Conservation (phyloP, 2,797 vertebrate species). For the Manis crassicaudata region DNA sequence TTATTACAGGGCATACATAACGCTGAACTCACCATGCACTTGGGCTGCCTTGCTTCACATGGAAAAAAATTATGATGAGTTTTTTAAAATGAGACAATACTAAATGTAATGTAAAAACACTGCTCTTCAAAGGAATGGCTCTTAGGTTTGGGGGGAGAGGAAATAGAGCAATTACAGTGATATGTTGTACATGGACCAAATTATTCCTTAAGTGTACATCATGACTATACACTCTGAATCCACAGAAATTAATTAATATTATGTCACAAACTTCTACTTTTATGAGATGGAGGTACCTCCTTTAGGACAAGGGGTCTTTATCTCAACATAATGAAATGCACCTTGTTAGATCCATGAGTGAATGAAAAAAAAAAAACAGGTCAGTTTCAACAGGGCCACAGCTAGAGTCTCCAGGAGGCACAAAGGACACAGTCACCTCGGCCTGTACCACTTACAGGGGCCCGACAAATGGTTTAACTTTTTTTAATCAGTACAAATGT, state of each 20-base stretch:
- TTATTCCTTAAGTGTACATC: background rate
- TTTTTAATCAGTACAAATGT: background rate
- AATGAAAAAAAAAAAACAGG: background rate
- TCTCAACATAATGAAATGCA: background rate
- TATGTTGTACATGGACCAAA: no score
- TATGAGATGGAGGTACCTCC: background rate
- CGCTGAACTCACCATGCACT: background rate
- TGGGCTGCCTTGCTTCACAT: background rate
- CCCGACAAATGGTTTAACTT: background rate
- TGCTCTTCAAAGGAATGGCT: background rate
- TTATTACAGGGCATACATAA: background rate
- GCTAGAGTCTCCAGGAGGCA: no score
- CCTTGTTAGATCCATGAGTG: background rate
- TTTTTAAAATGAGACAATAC: background rate
- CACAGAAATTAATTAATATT: background rate
- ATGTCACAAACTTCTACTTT: background rate
- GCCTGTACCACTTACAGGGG: no score
- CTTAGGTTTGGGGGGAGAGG: background rate
- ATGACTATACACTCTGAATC: background rate
- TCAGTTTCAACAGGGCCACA: background rate
- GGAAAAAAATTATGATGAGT: slow-evolving; percentile 11
- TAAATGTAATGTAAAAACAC: background rate
- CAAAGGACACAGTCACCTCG: no score
- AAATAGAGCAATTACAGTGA: background rate
- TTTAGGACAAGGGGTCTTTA: background rate